phyloP scores from a whole-genome alignment of 2,888 invertebrate species.

The Sarcophaga rosellei region DNA sequence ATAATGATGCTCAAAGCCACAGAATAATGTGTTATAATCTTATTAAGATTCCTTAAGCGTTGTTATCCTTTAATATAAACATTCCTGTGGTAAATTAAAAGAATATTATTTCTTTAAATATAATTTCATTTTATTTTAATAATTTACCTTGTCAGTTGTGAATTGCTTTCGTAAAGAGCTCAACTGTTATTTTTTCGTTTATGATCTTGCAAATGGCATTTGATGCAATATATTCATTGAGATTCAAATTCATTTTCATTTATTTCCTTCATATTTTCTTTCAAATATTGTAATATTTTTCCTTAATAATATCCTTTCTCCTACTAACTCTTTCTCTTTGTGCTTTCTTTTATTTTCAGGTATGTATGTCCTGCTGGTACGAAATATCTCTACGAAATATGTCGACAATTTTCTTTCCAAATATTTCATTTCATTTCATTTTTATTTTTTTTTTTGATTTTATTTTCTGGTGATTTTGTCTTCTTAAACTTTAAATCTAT shows the following conservation, averaged over 20 bases:
- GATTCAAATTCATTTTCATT: slow-evolving; percentile 1
- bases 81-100: too few species aligned
- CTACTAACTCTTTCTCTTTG: neutral
- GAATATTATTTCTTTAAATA: too few species aligned
- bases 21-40: too few species aligned
- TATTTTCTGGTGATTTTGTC: neutral
- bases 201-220: too few species aligned
- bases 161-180: too few species aligned
- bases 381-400: slow-evolving; percentile 3
- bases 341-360: slow-evolving; percentile 26
- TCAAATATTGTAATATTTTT: neutral
- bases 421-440: too few species aligned
- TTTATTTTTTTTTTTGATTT: too few species aligned
- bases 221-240: neutral
- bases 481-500: slow-evolving; percentile 30
- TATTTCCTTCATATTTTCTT: neutral
- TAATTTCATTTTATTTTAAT: too few species aligned
- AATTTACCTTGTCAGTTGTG: too few species aligned
- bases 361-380: neutral
- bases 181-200: neutral
- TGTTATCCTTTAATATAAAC: too few species aligned
- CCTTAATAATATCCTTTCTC: neutral
- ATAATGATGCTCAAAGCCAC: too few species aligned
- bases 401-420: slow-evolving; percentile 15
- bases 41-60: too few species aligned